Evolutionary conservation across 2,113 vertebrate genomes (phyloP).

Genomic region (Suricata suricatta): DNA sequence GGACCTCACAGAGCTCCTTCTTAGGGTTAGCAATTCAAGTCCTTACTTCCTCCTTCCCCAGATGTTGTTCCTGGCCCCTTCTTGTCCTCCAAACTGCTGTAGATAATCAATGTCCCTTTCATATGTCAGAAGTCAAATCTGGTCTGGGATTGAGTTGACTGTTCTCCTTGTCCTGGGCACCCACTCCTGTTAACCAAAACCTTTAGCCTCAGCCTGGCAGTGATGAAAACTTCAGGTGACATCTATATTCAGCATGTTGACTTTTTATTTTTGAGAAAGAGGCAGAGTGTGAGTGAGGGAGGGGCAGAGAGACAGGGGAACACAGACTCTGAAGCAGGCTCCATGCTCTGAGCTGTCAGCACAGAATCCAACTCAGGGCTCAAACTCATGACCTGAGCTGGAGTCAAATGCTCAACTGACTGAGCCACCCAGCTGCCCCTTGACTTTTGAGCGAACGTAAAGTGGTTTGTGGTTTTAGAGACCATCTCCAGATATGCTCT

Average conservation of each 20-base stretch:
- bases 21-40: neutral
- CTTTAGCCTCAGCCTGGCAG: neutral
- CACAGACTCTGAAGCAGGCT: no score
- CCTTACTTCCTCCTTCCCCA: neutral
- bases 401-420: no score
- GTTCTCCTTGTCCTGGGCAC: neutral
- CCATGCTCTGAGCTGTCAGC: no score
- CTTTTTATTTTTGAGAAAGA: neutral
- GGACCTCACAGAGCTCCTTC: neutral
- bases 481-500: neutral
- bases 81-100: neutral
- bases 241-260: neutral
- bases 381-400: no score
- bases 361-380: no score
- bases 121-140: neutral
- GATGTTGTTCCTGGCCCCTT: neutral
- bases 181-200: neutral
- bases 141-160: neutral
- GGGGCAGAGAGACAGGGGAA: no score
- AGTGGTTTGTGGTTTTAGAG: constrained; percentile 29
- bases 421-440: no score
- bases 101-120: neutral
- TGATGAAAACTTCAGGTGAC: neutral
- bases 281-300: no score
- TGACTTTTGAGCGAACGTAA: neutral